Evolutionary conservation across 2,888 invertebrate genomes (phyloP), one percentile per base, ranked within the genome.

Genomic region (Polymixis lichenea): DNA sequence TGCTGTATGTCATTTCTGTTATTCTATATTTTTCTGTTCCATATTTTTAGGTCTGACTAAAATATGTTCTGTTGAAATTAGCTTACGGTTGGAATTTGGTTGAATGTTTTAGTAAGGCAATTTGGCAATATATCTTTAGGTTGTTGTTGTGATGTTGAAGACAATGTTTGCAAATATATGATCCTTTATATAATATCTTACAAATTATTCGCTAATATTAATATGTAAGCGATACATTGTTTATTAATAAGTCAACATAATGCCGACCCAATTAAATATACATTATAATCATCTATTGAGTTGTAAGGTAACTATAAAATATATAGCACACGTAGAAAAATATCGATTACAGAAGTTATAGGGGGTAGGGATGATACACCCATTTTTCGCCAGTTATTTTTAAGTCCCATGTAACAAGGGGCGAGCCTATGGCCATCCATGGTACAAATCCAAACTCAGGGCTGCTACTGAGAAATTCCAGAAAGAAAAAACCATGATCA

Each of bases 1-100:
- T 77, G 67, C 65, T 77, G 62, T 80, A 61, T 84, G 77, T 84
- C 68, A 82, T 81, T 85, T 77, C 55, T 79, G 55, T 83, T 75
- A 79, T 77, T 62, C 28, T 71, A 56, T 55, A 49, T 64, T 74
- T 56, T 55, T 38, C 38, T 75, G 22, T 11, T 75, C 55, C 69
- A 38, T 49, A 53, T 69, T 25, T 43, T 51, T 11, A 43, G 9
- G 6, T 46, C 11, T 43, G 17, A 72, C 51, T 51, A 46, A 55
- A 75, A 64, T n/a, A 6, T 43, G 13, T 60, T 46, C 2, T 53
- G 22, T 22, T 32, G 1, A 49, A 75, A 25, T 62, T 9, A 17
- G 19, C 3, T n/a, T 22, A 46, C 3, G 22, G 22, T 64, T 11
- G 7, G 6, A 62, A 55, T 32, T 62, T 32, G 8, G 22, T 49